phyloP scores from a whole-genome alignment of 2,888 invertebrate species.

The Tinea semifulvella region DNA sequence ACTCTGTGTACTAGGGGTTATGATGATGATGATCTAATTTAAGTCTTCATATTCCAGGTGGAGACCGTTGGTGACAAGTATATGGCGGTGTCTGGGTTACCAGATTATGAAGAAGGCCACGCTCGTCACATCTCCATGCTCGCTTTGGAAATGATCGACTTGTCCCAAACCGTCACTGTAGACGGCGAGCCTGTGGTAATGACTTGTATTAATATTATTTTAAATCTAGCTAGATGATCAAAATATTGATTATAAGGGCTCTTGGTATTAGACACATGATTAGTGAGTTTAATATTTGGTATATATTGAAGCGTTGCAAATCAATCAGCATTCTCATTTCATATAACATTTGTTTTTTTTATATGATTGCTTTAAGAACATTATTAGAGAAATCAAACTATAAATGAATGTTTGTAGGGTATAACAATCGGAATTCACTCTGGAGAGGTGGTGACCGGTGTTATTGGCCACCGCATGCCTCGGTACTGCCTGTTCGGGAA shows the following conservation, averaged over 20 bases:
- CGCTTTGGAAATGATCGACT: slow-evolving; percentile 95
- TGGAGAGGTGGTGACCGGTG: slow-evolving; percentile 94
- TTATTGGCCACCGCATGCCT: slow-evolving; percentile 94
- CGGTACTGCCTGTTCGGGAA: slow-evolving; percentile 94
- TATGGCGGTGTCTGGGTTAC: slow-evolving; percentile 96
- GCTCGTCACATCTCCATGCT: slow-evolving; percentile 90
- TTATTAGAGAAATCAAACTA: too few species aligned
- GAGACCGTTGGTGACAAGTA: slow-evolving; percentile 98
- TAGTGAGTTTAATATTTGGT: too few species aligned
- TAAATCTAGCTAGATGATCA: too few species aligned
- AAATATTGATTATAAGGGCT: too few species aligned
- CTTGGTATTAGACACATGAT: too few species aligned
- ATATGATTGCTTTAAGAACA: too few species aligned
- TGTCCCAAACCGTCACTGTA: slow-evolving; percentile 85
- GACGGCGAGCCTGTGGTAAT: slow-evolving; percentile 89
- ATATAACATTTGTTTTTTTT: too few species aligned
- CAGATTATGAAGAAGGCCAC: slow-evolving; percentile 89
- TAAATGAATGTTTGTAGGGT: slow-evolving; percentile 77
- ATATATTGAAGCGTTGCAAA: too few species aligned
- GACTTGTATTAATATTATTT: slow-evolving; percentile 54
- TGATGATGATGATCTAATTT: too few species aligned
- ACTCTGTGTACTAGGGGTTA: too few species aligned
- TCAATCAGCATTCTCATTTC: too few species aligned
- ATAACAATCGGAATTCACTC: slow-evolving; percentile 95
- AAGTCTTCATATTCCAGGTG: too few species aligned